These are phyloP conservation scores for Rhinogobio ventralis DNA, from an alignment of 2,797 vertebrate species.

Conservation along the genomic window DNA sequence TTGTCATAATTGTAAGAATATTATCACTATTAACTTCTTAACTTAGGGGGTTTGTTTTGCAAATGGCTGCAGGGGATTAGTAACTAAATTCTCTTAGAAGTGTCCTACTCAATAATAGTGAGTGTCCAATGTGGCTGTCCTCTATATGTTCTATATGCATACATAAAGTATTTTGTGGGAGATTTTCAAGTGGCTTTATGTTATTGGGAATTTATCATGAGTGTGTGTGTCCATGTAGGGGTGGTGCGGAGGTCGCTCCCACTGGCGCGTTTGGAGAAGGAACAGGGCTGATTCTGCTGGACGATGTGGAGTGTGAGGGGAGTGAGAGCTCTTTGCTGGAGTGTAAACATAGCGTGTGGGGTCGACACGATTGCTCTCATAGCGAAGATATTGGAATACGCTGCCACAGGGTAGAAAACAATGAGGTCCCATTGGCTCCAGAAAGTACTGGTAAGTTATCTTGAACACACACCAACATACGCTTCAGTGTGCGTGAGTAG, in stretches of 20 bases:
- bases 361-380: conserved; percentile 93
- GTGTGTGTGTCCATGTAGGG: conserved; percentile 65
- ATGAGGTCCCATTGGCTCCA: conserved; percentile 71
- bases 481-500: neutral
- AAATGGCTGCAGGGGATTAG: neutral
- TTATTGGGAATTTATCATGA: conserved; percentile 7
- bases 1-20: neutral
- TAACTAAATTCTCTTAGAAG: neutral
- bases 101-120: neutral
- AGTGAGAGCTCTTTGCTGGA: conserved; percentile 87
- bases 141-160: conserved; percentile 11
- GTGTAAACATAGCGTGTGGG: conserved; percentile 89
- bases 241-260: conserved; percentile 74
- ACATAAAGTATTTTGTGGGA: neutral
- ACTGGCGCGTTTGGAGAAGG: conserved; percentile 84
- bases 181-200: neutral
- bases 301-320: conserved; percentile 89
- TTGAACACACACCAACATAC: neutral
- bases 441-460: conserved; percentile 53
- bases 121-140: neutral
- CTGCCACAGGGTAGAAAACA: conserved; percentile 82
- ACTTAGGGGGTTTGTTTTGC: neutral
- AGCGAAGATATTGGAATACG: conserved; percentile 88
- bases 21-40: neutral
- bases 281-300: conserved; percentile 86